phyloP scores from a whole-genome alignment of 2,888 invertebrate species.

The Ichneumoninae sp. region DNA sequence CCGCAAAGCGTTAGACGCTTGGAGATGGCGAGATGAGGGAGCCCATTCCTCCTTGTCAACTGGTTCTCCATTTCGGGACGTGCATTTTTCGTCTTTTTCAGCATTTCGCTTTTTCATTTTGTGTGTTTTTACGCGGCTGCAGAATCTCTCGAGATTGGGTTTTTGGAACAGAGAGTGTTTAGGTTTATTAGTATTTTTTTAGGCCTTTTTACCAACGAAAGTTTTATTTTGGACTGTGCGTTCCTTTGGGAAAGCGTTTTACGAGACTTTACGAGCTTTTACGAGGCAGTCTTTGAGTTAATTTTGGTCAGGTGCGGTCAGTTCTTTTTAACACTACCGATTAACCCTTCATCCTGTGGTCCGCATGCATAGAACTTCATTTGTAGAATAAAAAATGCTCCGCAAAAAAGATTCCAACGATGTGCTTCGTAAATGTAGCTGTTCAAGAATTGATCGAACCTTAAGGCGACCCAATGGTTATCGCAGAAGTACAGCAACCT shows the following conservation, averaged over 20 bases:
- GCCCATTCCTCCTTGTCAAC: conserved; percentile 59
- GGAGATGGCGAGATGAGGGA: conserved; percentile 15
- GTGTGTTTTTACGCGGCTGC: neutral
- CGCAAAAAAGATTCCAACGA: neutral
- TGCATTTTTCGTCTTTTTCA: conserved; percentile 7
- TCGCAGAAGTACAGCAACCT: too few species aligned
- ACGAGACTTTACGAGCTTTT: neutral
- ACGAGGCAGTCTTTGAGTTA: too few species aligned
- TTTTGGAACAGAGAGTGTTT: neutral
- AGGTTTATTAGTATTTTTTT: neutral
- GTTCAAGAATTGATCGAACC: neutral
- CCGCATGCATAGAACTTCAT: neutral
- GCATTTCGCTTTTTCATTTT: neutral
- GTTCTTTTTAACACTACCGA: too few species aligned
- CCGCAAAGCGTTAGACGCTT: conserved; percentile 59
- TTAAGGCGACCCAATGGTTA: too few species aligned
- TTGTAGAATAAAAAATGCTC: neutral
- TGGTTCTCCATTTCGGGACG: conserved; percentile 38
- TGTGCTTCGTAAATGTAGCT: neutral
- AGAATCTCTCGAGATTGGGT: neutral
- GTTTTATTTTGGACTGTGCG: neutral
- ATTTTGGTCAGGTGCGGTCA: too few species aligned
- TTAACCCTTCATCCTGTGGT: too few species aligned
- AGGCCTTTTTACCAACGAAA: neutral
- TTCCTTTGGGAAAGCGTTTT: neutral